Base-by-base conservation (phyloP, 2,797 vertebrate genomes). In the Psittacula echo region DNA sequence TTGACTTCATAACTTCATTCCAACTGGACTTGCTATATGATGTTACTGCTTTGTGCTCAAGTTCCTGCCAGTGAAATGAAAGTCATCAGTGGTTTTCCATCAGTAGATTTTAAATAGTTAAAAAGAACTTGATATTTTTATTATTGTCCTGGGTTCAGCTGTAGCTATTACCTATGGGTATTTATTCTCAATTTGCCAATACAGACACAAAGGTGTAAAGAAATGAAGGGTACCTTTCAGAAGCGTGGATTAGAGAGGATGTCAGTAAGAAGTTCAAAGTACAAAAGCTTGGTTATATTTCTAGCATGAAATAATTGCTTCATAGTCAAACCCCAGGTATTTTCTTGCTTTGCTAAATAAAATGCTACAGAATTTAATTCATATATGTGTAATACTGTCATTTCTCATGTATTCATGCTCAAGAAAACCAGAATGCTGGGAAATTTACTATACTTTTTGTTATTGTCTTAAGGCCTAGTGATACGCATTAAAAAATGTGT, bases 151-250 rank as follows among this genome's bases (percentile, higher is more conserved):
- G n/a, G 15, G 15, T 37, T 60, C 56, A 60, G n/a, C 56, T 60
- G 15, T 60, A 37, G 15, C 23, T 60, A 37, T 26, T 81, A 42
- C 51, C 39, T 62, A 1, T 0, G 0, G 32, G 19, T 18, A 30
- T 85, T 79, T 87, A 47, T 68, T 88, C n/a, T 47, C 0, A 51
- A 78, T 91, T 86, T 17, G 42, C 19, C 18, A 61, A 23, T 21
- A 6, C 0, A 0, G 26, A 41, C 13, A 17, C 5, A 3, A 11
- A 92, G 6, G 5, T 44, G 20, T 18, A 90, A 88, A 62, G 47
- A 78, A 67, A 48, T 13, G 4, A 73, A 48, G 11, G 22, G 20
- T 42, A 10, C 32, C 15, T 68, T 75, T 64, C 42, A 34, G 16
- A 2, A 34, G 5, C 39, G 29, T 13, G 8, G 37, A 4, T 87